Percentiles rank a stretch among this genome's conserved stretches.
Evolutionary conservation across 2,888 invertebrate species (phyloP).

Genomic region (Heliconius hortense): DNA sequence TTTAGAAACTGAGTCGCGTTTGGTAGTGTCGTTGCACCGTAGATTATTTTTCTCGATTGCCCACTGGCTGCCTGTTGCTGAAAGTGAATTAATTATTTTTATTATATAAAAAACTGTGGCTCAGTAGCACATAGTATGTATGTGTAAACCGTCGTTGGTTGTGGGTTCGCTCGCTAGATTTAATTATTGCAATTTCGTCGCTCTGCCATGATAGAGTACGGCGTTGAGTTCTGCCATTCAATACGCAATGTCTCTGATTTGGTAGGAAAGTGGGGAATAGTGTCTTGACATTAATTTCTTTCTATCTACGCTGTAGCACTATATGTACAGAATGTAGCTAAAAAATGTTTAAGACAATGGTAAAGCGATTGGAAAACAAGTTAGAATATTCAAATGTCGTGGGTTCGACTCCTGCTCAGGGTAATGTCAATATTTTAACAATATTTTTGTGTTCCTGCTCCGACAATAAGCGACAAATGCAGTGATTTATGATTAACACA

Average conservation of each 20-base stretch:
- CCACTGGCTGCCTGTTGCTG: conserved; percentile 86
- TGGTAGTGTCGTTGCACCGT: conserved; percentile 96
- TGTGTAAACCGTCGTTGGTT: neutral
- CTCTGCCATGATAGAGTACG: neutral
- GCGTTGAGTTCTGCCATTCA: neutral
- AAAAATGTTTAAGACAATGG: no score
- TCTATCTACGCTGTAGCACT: neutral
- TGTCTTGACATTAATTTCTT: neutral
- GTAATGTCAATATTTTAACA: no score
- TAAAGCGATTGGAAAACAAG: no score
- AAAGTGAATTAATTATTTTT: conserved; percentile 51
- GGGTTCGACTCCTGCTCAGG: no score
- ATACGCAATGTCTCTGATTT: neutral
- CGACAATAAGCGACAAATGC: no score
- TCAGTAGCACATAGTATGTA: neutral
- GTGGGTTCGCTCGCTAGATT: neutral
- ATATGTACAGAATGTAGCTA: no score
- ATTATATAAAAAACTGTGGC: neutral
- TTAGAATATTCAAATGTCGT: no score
- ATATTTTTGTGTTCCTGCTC: no score
- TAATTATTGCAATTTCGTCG: neutral
- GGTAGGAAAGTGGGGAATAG: neutral
- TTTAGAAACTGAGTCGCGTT: conserved; percentile 97
- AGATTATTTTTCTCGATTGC: conserved; percentile 90
- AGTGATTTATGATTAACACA: no score